Conservation (phyloP, 1,140 invertebrate species). For the Aethina tumida region DNA sequence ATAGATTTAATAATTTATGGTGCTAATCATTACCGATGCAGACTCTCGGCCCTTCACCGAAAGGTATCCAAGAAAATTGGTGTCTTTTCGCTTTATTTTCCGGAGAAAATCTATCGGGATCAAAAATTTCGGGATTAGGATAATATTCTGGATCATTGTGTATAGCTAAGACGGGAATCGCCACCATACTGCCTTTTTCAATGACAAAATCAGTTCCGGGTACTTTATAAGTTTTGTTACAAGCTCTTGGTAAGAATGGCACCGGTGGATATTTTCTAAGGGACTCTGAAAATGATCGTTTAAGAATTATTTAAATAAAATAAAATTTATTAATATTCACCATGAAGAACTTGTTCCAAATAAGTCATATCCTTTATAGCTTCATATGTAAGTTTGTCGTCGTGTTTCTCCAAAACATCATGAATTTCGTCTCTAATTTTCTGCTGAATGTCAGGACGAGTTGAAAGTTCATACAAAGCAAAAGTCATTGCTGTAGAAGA, state of each 20-base stretch:
- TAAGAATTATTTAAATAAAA: too few relatives aligned
- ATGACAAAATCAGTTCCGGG: constrained; percentile 46
- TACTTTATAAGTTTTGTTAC: constrained; percentile 44
- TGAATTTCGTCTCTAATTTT: constrained; percentile 33
- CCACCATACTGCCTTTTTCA: constrained; percentile 47
- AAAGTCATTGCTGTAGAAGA: constrained; percentile 29
- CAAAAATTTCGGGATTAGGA: constrained; percentile 48
- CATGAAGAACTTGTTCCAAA: constrained; percentile 38
- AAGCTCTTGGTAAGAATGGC: constrained; percentile 43
- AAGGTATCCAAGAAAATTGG: background rate
- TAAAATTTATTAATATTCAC: too few relatives aligned
- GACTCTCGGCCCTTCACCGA: constrained; percentile 3
- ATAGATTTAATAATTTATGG: background rate
- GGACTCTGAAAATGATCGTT: too few relatives aligned
- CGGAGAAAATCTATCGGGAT: constrained; percentile 47
- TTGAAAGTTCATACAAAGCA: constrained; percentile 37
- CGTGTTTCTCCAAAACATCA: constrained; percentile 11
- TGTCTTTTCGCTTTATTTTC: constrained; percentile 28
- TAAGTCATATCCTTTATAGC: constrained; percentile 35
- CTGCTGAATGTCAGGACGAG: constrained; percentile 41
- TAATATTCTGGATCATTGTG: constrained; percentile 49
- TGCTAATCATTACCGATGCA: background rate
- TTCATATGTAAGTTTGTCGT: constrained; percentile 35
- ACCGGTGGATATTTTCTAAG: constrained; percentile 53
- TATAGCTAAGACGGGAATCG: constrained; percentile 49